Base-by-base conservation (phyloP, 2,113 vertebrate species). In the Lampris incognitus region DNA sequence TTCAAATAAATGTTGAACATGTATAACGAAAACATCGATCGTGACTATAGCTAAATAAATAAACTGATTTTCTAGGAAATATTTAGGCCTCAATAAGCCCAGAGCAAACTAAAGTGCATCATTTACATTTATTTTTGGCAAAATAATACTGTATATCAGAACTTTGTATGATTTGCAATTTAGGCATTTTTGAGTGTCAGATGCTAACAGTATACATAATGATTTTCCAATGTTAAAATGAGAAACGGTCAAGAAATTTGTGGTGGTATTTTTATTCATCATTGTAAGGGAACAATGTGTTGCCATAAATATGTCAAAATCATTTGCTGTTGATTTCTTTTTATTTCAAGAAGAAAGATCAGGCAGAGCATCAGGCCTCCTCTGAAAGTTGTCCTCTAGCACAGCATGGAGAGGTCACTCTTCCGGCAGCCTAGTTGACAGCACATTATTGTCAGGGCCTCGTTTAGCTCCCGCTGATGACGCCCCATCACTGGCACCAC, bases 341-440 rank as follows among this genome's bases (percentile, higher is more conserved):
- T 81, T 6, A 38, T 51, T 66, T 9, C 42, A 42, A 76, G 7
- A 38, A 24, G 62, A 50, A 2, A 55, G 49, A 49, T 24, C 48
- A 46, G 38, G 49, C n/a, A 44, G 63, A 76, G 42, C 48, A 77
- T 48, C n/a, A 0, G 65, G 3, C 4, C 11, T 64, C 44, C 13
- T 58, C n/a, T 13, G 38, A 48, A 61, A 42, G 57, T 55, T 41
- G 1, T 49, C 72, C 39, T 65, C 74, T 87, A 93, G 83, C 92
- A 94, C 76, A 95, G 82, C 58, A 76, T 68, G n/a, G 74, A 83
- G 62, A 95, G 91, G 69, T 94, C 92, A 5, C 77, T 91, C 72
- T 79, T 93, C 60, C 61, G 83, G 69, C 94, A 94, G 64, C 93
- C 94, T 3, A 72, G 46, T 51, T 90, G 73, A 77, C 94, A 95